These are phyloP conservation scores for Schrankia costaestrigalis DNA, from an alignment of 2,888 invertebrate genomes.

Conservation along the genomic window DNA sequence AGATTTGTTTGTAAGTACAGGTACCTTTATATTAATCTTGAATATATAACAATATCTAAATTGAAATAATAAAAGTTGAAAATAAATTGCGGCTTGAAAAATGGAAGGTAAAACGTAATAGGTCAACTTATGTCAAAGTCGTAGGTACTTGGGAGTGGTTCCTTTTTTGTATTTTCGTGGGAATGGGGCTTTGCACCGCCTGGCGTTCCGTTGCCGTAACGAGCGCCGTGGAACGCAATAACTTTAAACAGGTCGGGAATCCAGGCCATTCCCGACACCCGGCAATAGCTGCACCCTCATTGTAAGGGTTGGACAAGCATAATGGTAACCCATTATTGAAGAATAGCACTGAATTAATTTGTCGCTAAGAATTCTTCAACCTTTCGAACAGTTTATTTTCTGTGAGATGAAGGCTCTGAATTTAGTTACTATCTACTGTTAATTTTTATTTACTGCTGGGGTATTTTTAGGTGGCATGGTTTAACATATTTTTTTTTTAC, in stretches of 20 bases:
- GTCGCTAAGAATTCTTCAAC: background rate
- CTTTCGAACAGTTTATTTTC: no score
- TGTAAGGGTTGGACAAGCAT: conserved; percentile 12
- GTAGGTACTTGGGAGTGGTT: conserved; percentile 10
- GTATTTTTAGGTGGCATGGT: no score
- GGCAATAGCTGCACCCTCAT: conserved; percentile 17
- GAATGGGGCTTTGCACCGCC: conserved; percentile 12
- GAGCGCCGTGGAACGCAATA: conserved; percentile 38
- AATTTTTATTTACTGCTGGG: no score
- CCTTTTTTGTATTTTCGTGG: conserved; percentile 21
- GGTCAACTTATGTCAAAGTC: conserved; percentile 24
- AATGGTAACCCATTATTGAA: conserved; percentile 11
- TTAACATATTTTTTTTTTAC: no score
- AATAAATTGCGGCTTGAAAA: conserved; percentile 17
- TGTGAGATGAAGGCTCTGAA: no score
- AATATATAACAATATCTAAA: no score
- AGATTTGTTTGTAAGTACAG: background rate
- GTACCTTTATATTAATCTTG: conserved; percentile 7
- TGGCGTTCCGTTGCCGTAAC: conserved; percentile 25
- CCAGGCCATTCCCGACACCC: conserved; percentile 25
- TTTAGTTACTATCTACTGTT: no score
- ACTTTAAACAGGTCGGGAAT: conserved; percentile 39
- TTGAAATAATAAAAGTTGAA: conserved; percentile 18
- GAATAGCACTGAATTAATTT: conserved; percentile 9
- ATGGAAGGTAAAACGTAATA: conserved; percentile 23